These are phyloP conservation scores for Gallinago solitaria DNA, from an alignment of 2,797 vertebrate genomes.

Conservation along the genomic window DNA sequence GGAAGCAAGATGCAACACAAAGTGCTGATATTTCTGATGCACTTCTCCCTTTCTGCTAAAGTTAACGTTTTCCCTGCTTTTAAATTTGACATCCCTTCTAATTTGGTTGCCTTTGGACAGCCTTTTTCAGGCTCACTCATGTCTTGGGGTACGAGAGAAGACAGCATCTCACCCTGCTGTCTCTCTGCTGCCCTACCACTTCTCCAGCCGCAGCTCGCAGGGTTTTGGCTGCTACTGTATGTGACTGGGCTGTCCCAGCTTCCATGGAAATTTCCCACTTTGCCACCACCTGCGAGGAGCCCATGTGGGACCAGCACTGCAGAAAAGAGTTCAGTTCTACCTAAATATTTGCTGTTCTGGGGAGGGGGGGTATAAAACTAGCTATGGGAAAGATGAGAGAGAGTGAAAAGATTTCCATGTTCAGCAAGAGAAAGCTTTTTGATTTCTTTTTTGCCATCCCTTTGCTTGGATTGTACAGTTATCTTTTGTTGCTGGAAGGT, in stretches of 20 bases:
- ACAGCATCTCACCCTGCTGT: not conserved
- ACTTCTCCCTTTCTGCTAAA: not conserved
- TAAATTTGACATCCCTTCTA: not conserved
- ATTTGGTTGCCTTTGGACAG: not conserved
- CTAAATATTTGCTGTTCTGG: not conserved
- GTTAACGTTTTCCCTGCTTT: not conserved
- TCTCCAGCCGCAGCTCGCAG: fast-evolving
- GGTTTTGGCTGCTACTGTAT: not conserved
- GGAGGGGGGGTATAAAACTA: not conserved
- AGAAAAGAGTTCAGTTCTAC: not conserved
- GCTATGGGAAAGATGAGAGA: not conserved
- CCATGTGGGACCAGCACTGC: not conserved
- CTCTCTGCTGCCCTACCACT: not conserved
- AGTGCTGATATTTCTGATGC: not conserved
- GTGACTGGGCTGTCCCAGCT: not conserved
- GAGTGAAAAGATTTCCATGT: not conserved
- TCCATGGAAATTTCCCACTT: not conserved
- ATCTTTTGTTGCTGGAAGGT: not conserved
- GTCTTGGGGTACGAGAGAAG: not conserved
- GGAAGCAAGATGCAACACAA: not conserved
- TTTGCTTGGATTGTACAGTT: not conserved
- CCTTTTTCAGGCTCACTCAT: not conserved
- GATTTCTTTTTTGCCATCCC: not conserved
- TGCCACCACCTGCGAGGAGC: not conserved
- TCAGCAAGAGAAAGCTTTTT: not conserved